Conservation (phyloP, 2,888 invertebrate genomes). For the Rotaria magnacalcarata region DNA sequence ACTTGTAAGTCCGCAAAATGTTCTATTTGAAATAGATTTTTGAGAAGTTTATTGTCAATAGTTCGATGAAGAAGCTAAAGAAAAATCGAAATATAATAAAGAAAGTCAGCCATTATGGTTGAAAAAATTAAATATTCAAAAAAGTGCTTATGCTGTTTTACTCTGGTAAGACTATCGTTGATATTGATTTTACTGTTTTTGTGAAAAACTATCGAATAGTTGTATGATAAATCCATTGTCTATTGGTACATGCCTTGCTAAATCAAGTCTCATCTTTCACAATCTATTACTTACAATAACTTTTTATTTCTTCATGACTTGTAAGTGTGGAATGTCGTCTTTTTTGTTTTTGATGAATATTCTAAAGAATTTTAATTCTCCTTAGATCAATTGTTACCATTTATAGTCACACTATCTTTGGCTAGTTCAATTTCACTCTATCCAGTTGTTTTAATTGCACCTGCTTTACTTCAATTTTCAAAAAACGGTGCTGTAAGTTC, state of each 20-base stretch:
- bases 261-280: conserved; percentile 30
- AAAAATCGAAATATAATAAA: neutral
- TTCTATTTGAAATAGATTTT: neutral
- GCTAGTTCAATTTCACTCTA: conserved; percentile 28
- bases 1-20: neutral
- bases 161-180: neutral
- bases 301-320: conserved; percentile 32
- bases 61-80: neutral
- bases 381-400: conserved; percentile 34
- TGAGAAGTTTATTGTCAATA: neutral
- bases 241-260: conserved; percentile 6
- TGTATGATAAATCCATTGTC: conserved; percentile 20
- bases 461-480: conserved; percentile 20
- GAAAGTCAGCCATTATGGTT: neutral
- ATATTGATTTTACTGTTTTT: neutral
- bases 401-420: neutral
- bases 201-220: neutral
- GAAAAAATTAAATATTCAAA: neutral
- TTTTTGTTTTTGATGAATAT: too few relatives aligned
- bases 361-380: too few relatives aligned
- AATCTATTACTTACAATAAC: conserved; percentile 17
- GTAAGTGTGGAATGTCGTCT: neutral
- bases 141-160: conserved; percentile 19
- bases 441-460: conserved; percentile 32
- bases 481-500: neutral